Evolutionary conservation across 2,797 vertebrate genomes (phyloP).

Genomic region (Galaxias olidus): DNA sequence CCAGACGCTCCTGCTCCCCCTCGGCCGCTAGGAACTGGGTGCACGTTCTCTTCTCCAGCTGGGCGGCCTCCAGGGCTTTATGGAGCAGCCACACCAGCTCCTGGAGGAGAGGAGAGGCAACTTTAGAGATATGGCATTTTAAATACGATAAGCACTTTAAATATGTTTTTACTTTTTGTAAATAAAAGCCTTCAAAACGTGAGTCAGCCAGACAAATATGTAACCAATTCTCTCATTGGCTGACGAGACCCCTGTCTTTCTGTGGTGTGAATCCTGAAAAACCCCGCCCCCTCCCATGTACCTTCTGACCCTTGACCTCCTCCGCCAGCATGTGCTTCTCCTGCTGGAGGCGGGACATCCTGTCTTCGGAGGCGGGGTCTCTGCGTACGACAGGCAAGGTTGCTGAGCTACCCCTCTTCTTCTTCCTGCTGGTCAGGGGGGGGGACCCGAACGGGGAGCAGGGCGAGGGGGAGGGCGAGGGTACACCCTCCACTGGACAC

Average conservation of each 20-base stretch:
- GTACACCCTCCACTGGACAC: not conserved
- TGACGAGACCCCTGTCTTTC: too few relatives aligned
- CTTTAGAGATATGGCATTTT: not conserved
- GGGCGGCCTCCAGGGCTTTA: conserved; percentile 87
- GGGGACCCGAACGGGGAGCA: not conserved
- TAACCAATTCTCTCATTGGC: not conserved
- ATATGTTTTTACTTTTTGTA: too few relatives aligned
- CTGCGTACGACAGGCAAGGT: conserved; percentile 48
- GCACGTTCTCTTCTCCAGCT: conserved; percentile 88
- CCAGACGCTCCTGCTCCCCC: conserved; percentile 84
- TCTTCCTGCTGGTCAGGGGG: conserved; percentile 51
- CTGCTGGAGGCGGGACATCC: conserved; percentile 72
- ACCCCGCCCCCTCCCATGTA: conserved; percentile 40
- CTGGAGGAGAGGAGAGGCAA: conserved; percentile 58
- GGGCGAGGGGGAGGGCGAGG: not conserved
- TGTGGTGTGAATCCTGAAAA: not conserved
- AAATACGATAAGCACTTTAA: not conserved
- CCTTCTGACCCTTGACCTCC: conserved; percentile 92
- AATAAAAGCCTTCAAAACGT: too few relatives aligned
- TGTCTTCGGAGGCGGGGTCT: conserved; percentile 61
- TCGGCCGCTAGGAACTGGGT: conserved; percentile 76
- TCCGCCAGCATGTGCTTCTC: conserved; percentile 80
- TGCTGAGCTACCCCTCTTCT: conserved; percentile 63
- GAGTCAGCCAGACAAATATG: not conserved
- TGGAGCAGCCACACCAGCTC: conserved; percentile 91